Percentiles rank a stretch among this genome's conserved stretches.
These are phyloP conservation scores for Drosophila anceps DNA, from an alignment of 2,888 invertebrate species.

Conservation along the genomic window DNA sequence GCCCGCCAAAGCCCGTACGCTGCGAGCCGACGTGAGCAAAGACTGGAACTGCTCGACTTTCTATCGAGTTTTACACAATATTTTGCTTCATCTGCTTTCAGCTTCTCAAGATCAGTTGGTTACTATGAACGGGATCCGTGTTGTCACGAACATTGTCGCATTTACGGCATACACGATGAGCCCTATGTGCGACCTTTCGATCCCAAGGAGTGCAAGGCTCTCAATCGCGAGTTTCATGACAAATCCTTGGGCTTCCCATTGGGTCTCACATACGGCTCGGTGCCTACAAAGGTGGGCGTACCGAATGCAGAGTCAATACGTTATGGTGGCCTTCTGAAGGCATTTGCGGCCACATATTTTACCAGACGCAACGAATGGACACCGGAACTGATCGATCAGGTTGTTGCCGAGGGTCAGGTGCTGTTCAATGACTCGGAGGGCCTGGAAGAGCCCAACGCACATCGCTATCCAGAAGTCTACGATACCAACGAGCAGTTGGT, in stretches of 20 bases:
- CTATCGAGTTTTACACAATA: neutral
- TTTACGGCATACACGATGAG: constrained; percentile 68
- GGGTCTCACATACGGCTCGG: constrained; percentile 65
- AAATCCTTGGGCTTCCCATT: constrained; percentile 68
- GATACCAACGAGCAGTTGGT: constrained; percentile 71
- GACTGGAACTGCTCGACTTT: neutral
- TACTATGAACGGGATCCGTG: constrained; percentile 54
- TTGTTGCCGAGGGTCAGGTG: constrained; percentile 78
- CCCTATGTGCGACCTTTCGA: constrained; percentile 52
- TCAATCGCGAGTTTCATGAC: constrained; percentile 41
- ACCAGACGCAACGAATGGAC: constrained; percentile 80
- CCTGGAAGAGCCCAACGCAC: constrained; percentile 37
- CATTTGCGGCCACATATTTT: constrained; percentile 79
- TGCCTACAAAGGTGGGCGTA: constrained; percentile 41
- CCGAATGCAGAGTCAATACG: constrained; percentile 59
- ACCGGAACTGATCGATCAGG: constrained; percentile 70
- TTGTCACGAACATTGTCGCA: constrained; percentile 55
- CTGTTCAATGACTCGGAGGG: constrained; percentile 64
- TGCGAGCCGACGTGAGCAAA: constrained; percentile 27
- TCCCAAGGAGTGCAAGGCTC: constrained; percentile 46
- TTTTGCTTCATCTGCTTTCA: neutral
- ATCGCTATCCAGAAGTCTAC: constrained; percentile 61
- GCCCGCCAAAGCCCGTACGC: constrained; percentile 8
- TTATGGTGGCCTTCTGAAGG: constrained; percentile 77
- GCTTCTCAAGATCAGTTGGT: constrained; percentile 20